Evolutionary conservation across 2,797 vertebrate genomes (phyloP), one percentile per base, ranked within the genome.

Genomic region (Falco novaeseelandiae): DNA sequence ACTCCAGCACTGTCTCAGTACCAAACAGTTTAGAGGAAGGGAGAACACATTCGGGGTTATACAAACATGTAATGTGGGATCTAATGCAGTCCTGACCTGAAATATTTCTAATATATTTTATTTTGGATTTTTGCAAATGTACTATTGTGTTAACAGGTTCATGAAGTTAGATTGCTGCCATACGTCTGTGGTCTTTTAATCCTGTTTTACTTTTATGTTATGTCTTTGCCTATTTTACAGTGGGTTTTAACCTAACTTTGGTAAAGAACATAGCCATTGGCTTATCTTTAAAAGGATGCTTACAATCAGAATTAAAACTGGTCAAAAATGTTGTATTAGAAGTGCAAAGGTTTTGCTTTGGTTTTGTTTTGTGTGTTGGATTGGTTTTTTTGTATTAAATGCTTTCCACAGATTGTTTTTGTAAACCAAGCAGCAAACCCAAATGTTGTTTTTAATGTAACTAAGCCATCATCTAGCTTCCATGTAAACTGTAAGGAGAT

Each of bases 401-500:
- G 9, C 55, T 82, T 87, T 72, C 46, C 51, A 23, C 14, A 12
- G 3, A 36, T 44, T 88, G 55, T 55, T 96, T 79, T 40, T 77
- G 42, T 46, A 93, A 76, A 55, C 21, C 17, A 59, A 38, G 16
- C 62, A 62, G 29, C 58, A 84, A 82, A 87, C 29, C 46, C 59
- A 79, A 94, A 54, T 79, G 72, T 42, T 85, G 57, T 87, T 93
- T 91, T 78, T 59, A 69, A 32, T 83, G 59, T 61, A 90, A 36
- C 40, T n/a, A 62, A 88, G 10, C 40, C 84, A 91, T 92, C 57
- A 32, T 21, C 34, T 88, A 95, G 46, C 52, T 32, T 87, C 74
- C 52, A 18, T 61, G 34, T 65, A 54, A 67, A 62, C 48, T 22
- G n/a, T 29, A 40, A 79, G 87, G 70, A 86, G 67, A 90, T 73